Evolutionary conservation across 2,797 vertebrate genomes (phyloP).

Genomic region (Sitta carolinensis): DNA sequence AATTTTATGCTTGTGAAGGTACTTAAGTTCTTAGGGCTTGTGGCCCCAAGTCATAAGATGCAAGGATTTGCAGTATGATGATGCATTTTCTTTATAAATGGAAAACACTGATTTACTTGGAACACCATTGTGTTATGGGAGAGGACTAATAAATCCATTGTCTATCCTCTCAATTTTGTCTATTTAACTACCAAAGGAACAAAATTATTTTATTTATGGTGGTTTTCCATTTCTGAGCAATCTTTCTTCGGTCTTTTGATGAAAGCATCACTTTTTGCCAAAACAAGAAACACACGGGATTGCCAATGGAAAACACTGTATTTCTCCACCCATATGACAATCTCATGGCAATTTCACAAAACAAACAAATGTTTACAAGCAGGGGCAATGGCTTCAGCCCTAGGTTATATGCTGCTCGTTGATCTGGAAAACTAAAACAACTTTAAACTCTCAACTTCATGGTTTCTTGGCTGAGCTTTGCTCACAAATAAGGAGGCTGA

Average conservation of each 20-base stretch:
- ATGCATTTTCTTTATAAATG: neutral
- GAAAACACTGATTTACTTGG: neutral
- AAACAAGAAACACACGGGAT: neutral
- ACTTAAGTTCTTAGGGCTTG: neutral
- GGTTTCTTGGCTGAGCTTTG: slow-evolving; percentile 9
- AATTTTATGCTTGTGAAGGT: neutral
- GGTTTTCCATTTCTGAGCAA: neutral
- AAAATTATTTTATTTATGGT: neutral
- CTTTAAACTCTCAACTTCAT: neutral
- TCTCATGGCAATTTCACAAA: neutral
- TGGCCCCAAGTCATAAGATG: neutral
- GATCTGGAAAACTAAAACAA: slow-evolving; percentile 8
- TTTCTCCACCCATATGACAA: neutral
- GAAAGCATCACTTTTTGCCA: neutral
- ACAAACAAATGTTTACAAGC: neutral
- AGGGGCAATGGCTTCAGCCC: neutral
- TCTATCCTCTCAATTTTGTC: neutral
- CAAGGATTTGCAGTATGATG: neutral
- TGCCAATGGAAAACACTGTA: neutral
- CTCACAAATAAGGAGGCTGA: neutral
- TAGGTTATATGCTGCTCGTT: neutral
- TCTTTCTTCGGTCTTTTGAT: neutral
- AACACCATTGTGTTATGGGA: neutral
- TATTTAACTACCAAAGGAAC: neutral
- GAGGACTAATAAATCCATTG: neutral